Percentiles rank a stretch among this genome's conserved stretches.
Conservation (phyloP, 2,113 vertebrate genomes). For the Hippocampus comes region DNA sequence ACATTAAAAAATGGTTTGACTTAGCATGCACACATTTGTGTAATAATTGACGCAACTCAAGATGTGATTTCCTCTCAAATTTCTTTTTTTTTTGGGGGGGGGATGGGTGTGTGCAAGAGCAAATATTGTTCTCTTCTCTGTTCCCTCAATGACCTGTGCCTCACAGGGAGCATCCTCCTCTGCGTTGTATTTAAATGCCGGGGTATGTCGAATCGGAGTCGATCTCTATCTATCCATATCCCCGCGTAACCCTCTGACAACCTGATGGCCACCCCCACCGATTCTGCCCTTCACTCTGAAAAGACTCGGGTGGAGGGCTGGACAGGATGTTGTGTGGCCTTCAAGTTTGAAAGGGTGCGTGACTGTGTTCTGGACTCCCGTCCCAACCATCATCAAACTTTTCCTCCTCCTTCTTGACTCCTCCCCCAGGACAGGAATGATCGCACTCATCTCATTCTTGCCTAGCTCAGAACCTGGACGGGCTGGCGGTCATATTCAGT, state of each 20-base stretch:
- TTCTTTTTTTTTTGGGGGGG: slow-evolving; percentile 7
- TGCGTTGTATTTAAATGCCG: slow-evolving; percentile 68
- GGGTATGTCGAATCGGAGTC: slow-evolving; percentile 62
- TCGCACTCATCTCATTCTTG: slow-evolving; percentile 47
- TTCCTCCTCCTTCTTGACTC: slow-evolving; percentile 21
- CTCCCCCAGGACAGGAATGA: slow-evolving; percentile 40
- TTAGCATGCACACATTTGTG: neutral
- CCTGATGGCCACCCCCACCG: slow-evolving; percentile 38
- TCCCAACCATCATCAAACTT: slow-evolving; percentile 10
- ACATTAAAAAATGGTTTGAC: neutral
- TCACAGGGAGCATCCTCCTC: slow-evolving; percentile 73
- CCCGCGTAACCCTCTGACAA: slow-evolving; percentile 32
- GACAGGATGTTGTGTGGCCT: slow-evolving; percentile 43
- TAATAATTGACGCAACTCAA: neutral
- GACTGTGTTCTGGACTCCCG: slow-evolving; percentile 17
- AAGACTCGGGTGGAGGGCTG: slow-evolving; percentile 29
- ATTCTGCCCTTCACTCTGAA: slow-evolving; percentile 42
- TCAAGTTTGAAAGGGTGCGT: slow-evolving; percentile 38
- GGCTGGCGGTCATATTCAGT: slow-evolving; percentile 22
- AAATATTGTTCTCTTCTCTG: slow-evolving; percentile 60
- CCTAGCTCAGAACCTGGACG: slow-evolving; percentile 34
- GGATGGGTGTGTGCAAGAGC: slow-evolving; percentile 37
- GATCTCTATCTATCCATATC: slow-evolving; percentile 20
- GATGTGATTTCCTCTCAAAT: neutral
- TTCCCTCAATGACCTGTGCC: slow-evolving; percentile 59